Conservation (phyloP, 2,113 vertebrate genomes). For the Hyperopisus bebe region DNA sequence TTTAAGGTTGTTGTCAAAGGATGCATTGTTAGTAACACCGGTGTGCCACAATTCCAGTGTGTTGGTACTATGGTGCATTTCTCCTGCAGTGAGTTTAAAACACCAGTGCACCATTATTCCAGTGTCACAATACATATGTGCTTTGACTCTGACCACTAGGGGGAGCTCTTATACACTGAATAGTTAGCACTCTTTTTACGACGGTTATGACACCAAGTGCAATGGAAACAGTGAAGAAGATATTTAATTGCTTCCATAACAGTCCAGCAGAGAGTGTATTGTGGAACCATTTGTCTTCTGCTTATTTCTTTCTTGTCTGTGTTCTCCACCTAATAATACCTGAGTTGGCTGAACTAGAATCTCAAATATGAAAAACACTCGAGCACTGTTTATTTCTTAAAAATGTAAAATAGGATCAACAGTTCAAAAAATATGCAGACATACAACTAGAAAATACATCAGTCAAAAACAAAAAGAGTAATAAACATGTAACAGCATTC, state of each 20-base stretch:
- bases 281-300: background rate
- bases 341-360: background rate
- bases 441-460: background rate
- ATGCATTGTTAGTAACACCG: background rate
- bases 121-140: background rate
- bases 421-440: background rate
- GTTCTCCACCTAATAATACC: background rate
- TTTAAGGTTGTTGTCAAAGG: background rate
- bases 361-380: background rate
- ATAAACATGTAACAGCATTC: background rate
- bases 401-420: background rate
- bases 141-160: background rate
- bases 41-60: background rate
- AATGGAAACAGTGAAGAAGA: background rate
- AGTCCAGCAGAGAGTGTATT: background rate
- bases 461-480: background rate
- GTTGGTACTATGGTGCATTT: background rate
- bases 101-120: background rate
- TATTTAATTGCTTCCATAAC: conserved; percentile 1
- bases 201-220: background rate
- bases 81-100: background rate
- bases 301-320: background rate
- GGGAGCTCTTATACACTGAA: background rate
- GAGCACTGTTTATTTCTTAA: background rate
- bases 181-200: background rate